Percentiles rank a stretch among this genome's conserved stretches.
phyloP scores from a whole-genome alignment of 2,888 invertebrate species.

The Leptothorax acervorum region DNA sequence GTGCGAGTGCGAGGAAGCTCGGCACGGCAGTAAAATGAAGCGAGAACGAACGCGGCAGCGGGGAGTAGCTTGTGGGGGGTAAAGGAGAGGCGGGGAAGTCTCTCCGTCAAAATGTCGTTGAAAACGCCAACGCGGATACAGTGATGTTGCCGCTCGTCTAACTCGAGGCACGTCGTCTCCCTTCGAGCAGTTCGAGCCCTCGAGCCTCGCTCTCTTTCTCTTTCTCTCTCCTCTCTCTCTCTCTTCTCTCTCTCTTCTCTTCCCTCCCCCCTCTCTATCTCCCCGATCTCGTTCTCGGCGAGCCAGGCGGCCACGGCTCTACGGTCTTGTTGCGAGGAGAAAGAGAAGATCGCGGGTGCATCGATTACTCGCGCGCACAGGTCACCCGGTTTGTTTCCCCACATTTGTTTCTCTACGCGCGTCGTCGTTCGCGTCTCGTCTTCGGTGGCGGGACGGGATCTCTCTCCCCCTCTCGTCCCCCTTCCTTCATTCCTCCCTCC shows the following conservation, averaged over 20 bases:
- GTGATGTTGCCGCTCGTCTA: conserved; percentile 73
- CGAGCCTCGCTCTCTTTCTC: conserved; percentile 31
- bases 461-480: not conserved
- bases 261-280: not conserved
- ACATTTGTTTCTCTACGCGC: conserved; percentile 67
- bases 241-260: conserved; percentile 37
- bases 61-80: conserved; percentile 54
- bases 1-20: conserved; percentile 51
- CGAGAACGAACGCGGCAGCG: conserved; percentile 49
- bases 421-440: conserved; percentile 19
- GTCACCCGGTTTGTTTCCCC: conserved; percentile 73
- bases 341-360: conserved; percentile 71
- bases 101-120: conserved; percentile 83
- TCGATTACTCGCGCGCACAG: conserved; percentile 72
- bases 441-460: conserved; percentile 19
- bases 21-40: conserved; percentile 64
- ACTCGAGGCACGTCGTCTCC: conserved; percentile 66
- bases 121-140: conserved; percentile 82
- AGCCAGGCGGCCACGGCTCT: conserved; percentile 24
- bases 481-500: not conserved
- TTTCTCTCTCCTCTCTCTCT: not conserved
- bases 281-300: conserved; percentile 36
- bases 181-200: conserved; percentile 38
- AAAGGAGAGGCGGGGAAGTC: conserved; percentile 67
- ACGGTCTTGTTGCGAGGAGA: conserved; percentile 51